Evolutionary conservation across 2,888 invertebrate genomes (phyloP).

Genomic region (Diarsia rubi): DNA sequence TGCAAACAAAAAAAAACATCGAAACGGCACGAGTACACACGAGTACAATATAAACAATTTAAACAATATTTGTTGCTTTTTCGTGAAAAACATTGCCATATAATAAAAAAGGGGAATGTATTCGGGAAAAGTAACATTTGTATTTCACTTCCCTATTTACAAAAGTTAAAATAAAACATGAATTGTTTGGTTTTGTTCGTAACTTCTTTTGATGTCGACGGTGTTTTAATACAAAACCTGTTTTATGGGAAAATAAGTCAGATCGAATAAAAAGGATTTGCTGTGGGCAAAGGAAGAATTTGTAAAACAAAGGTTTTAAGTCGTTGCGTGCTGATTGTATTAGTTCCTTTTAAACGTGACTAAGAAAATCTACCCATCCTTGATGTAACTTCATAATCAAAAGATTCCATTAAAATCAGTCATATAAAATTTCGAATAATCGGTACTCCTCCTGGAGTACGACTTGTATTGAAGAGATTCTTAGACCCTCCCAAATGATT

Average conservation of each 20-base stretch:
- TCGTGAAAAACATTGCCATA: conserved; percentile 15
- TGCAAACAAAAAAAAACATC: conserved; percentile 13
- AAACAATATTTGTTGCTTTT: conserved; percentile 22
- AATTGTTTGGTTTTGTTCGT: conserved; percentile 19
- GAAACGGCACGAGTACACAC: not conserved
- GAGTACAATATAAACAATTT: conserved; percentile 35
- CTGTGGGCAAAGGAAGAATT: not conserved
- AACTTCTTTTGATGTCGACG: conserved; percentile 21
- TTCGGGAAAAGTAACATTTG: conserved; percentile 26
- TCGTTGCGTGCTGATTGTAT: not conserved
- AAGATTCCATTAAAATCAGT: too few relatives aligned
- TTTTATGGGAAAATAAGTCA: conserved; percentile 8
- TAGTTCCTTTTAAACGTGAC: not conserved
- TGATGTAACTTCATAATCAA: not conserved
- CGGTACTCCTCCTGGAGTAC: not conserved
- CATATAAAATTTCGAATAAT: not conserved
- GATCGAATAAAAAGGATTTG: conserved; percentile 19
- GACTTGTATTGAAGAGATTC: too few relatives aligned
- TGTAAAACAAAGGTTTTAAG: not conserved
- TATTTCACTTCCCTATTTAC: conserved; percentile 39
- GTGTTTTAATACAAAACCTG: conserved; percentile 1
- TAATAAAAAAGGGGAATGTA: conserved; percentile 21
- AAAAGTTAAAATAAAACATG: conserved; percentile 26
- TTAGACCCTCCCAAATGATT: too few relatives aligned
- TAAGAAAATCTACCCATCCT: not conserved